A percentile compares a stretch with the other conserved stretches of the same genome.
phyloP scores from a whole-genome alignment of 1,140 invertebrate genomes.

The Holotrichia oblita region DNA sequence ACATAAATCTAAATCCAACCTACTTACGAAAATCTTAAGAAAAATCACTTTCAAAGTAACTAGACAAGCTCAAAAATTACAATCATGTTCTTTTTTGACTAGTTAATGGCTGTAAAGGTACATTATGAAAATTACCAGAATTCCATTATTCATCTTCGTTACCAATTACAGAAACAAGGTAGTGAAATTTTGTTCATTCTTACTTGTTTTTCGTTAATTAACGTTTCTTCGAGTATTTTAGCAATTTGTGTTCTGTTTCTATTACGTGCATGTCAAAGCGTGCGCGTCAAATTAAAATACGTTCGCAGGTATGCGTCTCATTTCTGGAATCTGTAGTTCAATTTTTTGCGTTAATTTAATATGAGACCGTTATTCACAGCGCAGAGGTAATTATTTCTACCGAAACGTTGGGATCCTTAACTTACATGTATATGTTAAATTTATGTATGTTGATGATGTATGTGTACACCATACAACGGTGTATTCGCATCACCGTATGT shows the following conservation, averaged over 20 bases:
- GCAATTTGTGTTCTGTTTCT: neutral
- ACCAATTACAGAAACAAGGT: neutral
- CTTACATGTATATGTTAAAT: neutral
- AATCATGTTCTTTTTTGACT: neutral
- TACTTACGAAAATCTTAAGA: neutral
- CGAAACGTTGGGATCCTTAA: neutral
- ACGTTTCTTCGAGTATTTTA: slow-evolving; percentile 13
- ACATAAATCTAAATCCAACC: neutral
- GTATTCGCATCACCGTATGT: slow-evolving; percentile 15
- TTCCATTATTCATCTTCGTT: neutral
- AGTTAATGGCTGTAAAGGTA: neutral
- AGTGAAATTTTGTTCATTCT: neutral
- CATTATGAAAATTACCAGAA: neutral
- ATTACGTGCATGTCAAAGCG: neutral
- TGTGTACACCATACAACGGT: neutral
- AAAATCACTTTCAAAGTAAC: neutral
- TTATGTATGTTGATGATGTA: neutral
- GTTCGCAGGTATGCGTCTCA: neutral
- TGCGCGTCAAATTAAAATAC: slow-evolving; percentile 24
- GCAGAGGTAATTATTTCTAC: slow-evolving; percentile 24
- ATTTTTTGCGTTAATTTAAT: slow-evolving; percentile 33
- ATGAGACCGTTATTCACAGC: neutral
- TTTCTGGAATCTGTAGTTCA: neutral
- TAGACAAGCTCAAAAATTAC: neutral
- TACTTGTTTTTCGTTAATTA: neutral